Conservation (phyloP, 2,113 vertebrate species). For the Podocnemis expansa region DNA sequence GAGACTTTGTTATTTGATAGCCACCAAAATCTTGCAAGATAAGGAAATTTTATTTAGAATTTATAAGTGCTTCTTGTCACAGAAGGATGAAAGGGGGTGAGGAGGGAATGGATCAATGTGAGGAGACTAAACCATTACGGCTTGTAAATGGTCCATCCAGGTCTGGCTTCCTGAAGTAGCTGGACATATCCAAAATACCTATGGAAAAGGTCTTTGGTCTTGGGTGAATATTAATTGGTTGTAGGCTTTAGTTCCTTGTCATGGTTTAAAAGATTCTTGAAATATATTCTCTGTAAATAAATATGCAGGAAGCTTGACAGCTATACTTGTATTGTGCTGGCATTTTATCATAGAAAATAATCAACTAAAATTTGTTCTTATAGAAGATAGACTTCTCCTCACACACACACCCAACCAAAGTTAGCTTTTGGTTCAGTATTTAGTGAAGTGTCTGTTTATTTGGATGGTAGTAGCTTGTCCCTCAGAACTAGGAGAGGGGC, state of each 20-base stretch:
- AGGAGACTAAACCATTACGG: too few relatives aligned
- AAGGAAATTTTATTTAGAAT: rapidly evolving
- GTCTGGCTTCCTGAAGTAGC: neutral
- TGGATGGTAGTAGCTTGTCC: rapidly evolving
- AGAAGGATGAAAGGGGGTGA: neutral
- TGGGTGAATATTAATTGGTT: neutral
- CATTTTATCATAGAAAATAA: neutral
- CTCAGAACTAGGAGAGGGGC: neutral
- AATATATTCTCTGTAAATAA: neutral
- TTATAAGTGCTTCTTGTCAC: neutral
- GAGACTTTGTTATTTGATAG: neutral
- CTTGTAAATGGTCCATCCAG: too few relatives aligned
- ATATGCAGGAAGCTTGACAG: neutral
- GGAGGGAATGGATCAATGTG: neutral
- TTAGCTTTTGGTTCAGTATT: neutral
- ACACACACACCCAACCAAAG: too few relatives aligned
- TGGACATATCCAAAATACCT: neutral
- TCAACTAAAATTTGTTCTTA: neutral
- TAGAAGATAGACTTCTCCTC: neutral
- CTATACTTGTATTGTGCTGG: neutral
- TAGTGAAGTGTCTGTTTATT: neutral
- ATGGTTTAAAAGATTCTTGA: neutral
- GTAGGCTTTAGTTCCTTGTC: neutral
- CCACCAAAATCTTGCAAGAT: neutral
- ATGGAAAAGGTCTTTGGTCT: neutral